Conservation (phyloP, 2,797 vertebrate species). For the Limosa lapponica region DNA sequence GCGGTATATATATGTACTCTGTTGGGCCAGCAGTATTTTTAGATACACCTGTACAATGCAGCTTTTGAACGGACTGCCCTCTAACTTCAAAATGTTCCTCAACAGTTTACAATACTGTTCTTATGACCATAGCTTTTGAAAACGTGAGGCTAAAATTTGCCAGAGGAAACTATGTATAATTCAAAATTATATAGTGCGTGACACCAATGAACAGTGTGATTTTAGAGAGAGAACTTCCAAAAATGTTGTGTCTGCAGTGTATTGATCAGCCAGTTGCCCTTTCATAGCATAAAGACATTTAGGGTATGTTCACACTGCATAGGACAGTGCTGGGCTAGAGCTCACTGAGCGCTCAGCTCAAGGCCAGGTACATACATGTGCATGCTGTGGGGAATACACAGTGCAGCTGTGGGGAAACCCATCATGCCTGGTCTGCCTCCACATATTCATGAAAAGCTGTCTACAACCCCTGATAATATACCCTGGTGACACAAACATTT, state of each 20-base stretch:
- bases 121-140: neutral
- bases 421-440: neutral
- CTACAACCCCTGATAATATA: neutral
- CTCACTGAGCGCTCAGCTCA: neutral
- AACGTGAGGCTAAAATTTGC: neutral
- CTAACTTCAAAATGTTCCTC: conserved; percentile 8
- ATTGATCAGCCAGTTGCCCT: neutral
- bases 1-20: neutral
- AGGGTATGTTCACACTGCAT: neutral
- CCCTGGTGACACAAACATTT: neutral
- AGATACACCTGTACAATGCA: neutral
- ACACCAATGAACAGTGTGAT: neutral
- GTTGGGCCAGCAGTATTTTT: neutral
- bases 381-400: too few species aligned
- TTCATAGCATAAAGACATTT: neutral
- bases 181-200: neutral
- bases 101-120: neutral
- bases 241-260: neutral
- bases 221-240: neutral
- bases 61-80: neutral
- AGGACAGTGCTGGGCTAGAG: neutral
- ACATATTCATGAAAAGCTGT: neutral
- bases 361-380: fast-evolving
- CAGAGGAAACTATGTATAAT: neutral
- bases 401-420: neutral